These are phyloP conservation scores for Micromesistius poutassou DNA, from an alignment of 2,797 vertebrate genomes.

Conservation along the genomic window DNA sequence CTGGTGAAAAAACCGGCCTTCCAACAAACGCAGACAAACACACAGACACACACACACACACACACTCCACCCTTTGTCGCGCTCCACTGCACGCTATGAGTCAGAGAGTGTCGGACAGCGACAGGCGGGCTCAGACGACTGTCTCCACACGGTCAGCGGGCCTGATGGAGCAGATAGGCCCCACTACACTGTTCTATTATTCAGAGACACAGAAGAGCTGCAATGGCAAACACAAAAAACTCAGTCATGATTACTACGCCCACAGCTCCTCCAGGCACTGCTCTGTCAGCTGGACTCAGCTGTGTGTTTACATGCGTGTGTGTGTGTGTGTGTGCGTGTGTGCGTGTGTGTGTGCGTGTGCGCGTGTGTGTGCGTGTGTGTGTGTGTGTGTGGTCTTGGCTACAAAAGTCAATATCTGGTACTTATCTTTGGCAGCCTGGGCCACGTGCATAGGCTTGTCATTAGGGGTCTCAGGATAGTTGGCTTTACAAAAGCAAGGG, in stretches of 20 bases:
- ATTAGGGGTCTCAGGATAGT: too few relatives aligned
- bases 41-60: slow-evolving; percentile 2
- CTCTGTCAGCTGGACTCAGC: not conserved
- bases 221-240: slow-evolving; percentile 27
- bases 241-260: not conserved
- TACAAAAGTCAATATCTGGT: too few relatives aligned
- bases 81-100: slow-evolving; percentile 58
- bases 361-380: too few relatives aligned
- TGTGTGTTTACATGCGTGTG: not conserved
- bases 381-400: too few relatives aligned
- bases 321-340: not conserved
- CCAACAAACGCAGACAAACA: slow-evolving; percentile 10
- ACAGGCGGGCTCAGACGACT: slow-evolving; percentile 61
- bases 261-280: not conserved
- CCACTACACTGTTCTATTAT: slow-evolving; percentile 43
- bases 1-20: slow-evolving; percentile 28
- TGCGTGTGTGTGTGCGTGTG: not conserved
- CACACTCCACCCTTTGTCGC: slow-evolving; percentile 48
- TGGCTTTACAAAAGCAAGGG: too few relatives aligned
- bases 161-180: slow-evolving; percentile 65
- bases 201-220: slow-evolving; percentile 60
- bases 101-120: slow-evolving; percentile 51
- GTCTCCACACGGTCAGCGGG: slow-evolving; percentile 63
- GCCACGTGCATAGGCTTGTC: too few relatives aligned
- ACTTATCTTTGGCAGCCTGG: too few relatives aligned